phyloP scores from a whole-genome alignment of 2,797 vertebrate species.

The Siniperca scherzeri region DNA sequence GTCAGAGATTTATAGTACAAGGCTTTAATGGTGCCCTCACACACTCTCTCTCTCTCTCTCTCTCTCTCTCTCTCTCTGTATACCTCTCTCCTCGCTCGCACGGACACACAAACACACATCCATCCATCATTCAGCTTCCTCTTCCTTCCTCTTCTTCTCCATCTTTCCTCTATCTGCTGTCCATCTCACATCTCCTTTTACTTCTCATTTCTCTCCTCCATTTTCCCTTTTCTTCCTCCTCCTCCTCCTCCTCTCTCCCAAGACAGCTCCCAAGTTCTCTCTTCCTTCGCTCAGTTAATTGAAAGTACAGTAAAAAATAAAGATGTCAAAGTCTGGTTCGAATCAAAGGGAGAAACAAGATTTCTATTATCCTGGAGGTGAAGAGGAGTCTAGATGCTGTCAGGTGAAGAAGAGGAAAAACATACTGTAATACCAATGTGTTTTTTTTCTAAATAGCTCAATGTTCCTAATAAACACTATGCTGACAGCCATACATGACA shows the following conservation, averaged over 20 bases:
- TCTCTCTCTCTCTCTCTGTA: conserved; percentile 40
- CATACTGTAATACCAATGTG: conserved; percentile 5
- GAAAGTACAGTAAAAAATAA: conserved; percentile 64
- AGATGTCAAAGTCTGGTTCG: conserved; percentile 62
- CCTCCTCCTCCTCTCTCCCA: conserved; percentile 1
- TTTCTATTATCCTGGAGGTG: conserved; percentile 35
- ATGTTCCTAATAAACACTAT: conserved; percentile 62
- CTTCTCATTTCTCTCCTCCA: conserved; percentile 25
- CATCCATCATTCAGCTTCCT: conserved; percentile 64
- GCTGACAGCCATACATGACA: conserved; percentile 66
- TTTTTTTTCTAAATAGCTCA: conserved; percentile 59
- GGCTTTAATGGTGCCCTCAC: conserved; percentile 79
- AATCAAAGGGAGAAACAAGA: not conserved
- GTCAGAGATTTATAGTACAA: conserved; percentile 84
- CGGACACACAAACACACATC: conserved; percentile 64
- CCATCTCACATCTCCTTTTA: conserved; percentile 45
- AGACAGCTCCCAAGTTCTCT: conserved; percentile 40
- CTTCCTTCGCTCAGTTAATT: conserved; percentile 41
- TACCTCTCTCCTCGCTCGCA: conserved; percentile 34
- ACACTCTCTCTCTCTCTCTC: conserved; percentile 53
- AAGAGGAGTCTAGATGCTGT: conserved; percentile 14
- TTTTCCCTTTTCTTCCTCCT: conserved; percentile 4
- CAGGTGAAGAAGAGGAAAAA: conserved; percentile 25
- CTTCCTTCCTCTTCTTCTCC: conserved; percentile 49
- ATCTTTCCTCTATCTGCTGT: conserved; percentile 51